Base-by-base conservation (phyloP, 2,888 invertebrate species). In the Leptarthrus brevirostris region DNA sequence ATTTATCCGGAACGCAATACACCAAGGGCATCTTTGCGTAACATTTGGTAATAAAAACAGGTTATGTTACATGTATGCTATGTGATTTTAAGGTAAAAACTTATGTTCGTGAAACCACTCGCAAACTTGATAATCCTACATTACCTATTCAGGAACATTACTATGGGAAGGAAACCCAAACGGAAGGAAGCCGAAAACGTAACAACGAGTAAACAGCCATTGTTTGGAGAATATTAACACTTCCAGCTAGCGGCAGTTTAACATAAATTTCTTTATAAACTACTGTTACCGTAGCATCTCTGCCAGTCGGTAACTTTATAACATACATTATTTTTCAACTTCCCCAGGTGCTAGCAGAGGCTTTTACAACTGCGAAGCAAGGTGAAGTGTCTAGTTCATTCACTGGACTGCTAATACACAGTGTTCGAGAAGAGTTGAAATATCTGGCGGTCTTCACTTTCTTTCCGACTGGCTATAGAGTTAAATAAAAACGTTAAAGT, bases 21-120 rank as follows among this genome's bases (percentile, higher is more conserved):
- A 61, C 36, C 61, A 61, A 61, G 61, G 61, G 61, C 40, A 40
- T 30, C 36, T 61, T 61, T 61, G 61, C 61, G 36, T 61, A 61
- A 61, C 8, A 30, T 12, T 20, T 18, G 20, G 12, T 4, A 8
- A 26, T 30, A 30, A 40, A 40, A 61, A 61, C 61, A 20, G 61
- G 61, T 61, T 61, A 16, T 40, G 22, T 40, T 61, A 61, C 40
- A 36, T 36, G 40, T 36, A 16, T 14, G n/a, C 30, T 16, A 30
- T 3, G 14, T 36, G 2, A 61, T 20, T 3, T 8, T 5, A 30
- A 30, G 30, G 30, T 30, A 8, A 5, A 8, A 3, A 30, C 30
- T 30, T 30, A 30, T 30, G 8, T 5, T 8, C 30, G 8, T 30
- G 8, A 5, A 30, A 36, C 14, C n/a, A 18, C 16, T 30, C 3